Base-by-base conservation (phyloP, 2,888 invertebrate genomes). In the Drosophila neonasuta region DNA sequence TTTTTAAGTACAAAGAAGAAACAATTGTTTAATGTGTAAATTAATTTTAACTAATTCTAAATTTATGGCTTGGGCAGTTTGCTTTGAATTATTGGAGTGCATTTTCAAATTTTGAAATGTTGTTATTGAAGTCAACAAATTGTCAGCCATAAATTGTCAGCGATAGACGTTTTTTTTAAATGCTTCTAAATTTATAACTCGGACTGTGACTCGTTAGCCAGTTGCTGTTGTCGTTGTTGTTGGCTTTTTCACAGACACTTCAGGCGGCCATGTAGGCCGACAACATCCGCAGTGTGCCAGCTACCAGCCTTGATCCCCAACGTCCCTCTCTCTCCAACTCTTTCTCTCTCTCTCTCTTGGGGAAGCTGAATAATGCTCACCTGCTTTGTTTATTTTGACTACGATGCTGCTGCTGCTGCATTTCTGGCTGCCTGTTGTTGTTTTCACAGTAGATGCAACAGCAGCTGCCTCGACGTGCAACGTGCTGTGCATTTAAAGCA, bases 301-400 rank as follows among this genome's bases (percentile, higher is more conserved):
- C 59, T 63, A 39, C 29, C 48, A 30, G 58, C 24, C 52, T 34
- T 29, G 49, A 36, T 9, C 32, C 7, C n/a, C 15, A 1, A 1
- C 45, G 8, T 29, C 9, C 7, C 50, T 7, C 32, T 29, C 8
- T 1, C 34, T 7, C 13, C 30, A 32, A 32, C 32, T 15, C 24
- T n/a, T 3, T 34, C 13, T 24, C 30, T 3, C 13, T 13, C 13
- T 13, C 9, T 36, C n/a, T 36, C 36, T 20, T 11, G 30, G 2
- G 44, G 34, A 13, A 63, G 67, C 72, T 74, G 80, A 73, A 81
- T 78, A 86, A 72, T 83, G 79, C 70, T 67, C 84, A 81, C 79
- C 81, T 86, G 86, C 69, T 83, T 80, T 86, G 81, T 86, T 86
- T 80, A 78, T 81, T 86, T 81, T 81, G 78, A 73, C 71, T 72